Base-by-base conservation (phyloP, 1,140 invertebrate genomes). In the Bombus waltoni region DNA sequence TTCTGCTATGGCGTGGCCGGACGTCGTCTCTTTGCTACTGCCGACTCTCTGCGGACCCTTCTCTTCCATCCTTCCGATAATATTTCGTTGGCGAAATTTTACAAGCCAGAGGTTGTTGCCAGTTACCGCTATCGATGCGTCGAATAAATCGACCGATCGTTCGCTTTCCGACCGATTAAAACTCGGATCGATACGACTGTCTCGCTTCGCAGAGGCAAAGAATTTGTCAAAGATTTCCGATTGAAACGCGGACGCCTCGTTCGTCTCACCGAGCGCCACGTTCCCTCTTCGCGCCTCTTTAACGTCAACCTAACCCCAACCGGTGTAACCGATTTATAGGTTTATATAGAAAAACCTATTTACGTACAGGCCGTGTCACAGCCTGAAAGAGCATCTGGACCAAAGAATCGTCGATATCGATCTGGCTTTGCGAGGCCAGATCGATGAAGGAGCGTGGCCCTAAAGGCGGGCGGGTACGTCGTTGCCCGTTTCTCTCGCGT, bases 401-500 rank as follows among this genome's bases (percentile, higher is more conserved):
- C 1, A 0, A 22, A 6, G 47, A 53, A 53, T 53, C 47, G 47
- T 53, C 18, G 47, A 53, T 53, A 22, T 53, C 28, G 59, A 62
- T 62, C 3, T n/a, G 47, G 18, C 5, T 10, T 28, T 11, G 57
- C 57, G 10, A 4, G 28, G 0, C 10, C 0, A 5, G 47, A 53
- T 22, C 47, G 59, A 35, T 0, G 53, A 35, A 70, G 65, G 65
- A 57, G 44, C 81, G 74, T 83, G 74, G 81, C 81, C 35, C 81
- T 42, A 35, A 53, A 25, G 81, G 35, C 40, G 62, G 78, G 8
- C 62, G 65, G 59, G 74, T 83, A 83, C 81, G 81, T 35, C 35
- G 81, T 70, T 83, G 86, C 81, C 42, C 86, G 87, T 77, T 74
- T 85, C 87, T 88, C 87, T 88, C 76, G 87, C 87, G 87, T 88